phyloP scores from a whole-genome alignment of 1,140 invertebrate genomes.

The Babylonia areolata region DNA sequence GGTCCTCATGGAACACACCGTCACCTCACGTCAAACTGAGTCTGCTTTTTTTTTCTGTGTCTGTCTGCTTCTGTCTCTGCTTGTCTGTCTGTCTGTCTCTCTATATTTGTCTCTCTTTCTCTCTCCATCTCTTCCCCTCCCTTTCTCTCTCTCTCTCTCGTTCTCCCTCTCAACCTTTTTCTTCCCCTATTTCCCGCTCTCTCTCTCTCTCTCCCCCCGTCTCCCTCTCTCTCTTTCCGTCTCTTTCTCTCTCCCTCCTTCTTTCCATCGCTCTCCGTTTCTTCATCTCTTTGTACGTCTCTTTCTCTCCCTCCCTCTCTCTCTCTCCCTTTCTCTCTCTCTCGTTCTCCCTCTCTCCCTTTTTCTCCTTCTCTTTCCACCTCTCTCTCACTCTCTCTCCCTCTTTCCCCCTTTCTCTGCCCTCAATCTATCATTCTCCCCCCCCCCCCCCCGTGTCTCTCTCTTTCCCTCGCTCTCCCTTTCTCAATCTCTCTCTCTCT shows the following conservation, averaged over 20 bases:
- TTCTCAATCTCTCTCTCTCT: too few species aligned
- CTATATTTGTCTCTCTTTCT: not conserved
- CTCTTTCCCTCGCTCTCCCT: too few species aligned
- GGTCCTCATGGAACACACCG: too few species aligned
- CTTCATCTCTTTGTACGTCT: not conserved
- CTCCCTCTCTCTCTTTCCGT: conserved; percentile 41
- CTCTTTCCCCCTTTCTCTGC: too few species aligned
- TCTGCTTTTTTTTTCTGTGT: not conserved
- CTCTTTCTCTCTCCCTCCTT: not conserved
- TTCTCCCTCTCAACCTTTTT: not conserved
- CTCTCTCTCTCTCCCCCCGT: not conserved
- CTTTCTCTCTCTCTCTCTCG: not conserved
- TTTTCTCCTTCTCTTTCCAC: not conserved
- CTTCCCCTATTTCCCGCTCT: not conserved
- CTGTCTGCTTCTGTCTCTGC: not conserved
- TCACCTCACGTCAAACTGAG: too few species aligned
- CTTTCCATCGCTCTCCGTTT: not conserved
- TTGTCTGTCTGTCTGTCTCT: not conserved
- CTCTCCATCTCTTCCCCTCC: not conserved
- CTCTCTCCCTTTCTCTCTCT: not conserved
- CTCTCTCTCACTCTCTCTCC: too few species aligned
- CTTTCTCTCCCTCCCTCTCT: not conserved
- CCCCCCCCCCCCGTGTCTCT: too few species aligned
- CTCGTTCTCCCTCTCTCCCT: not conserved
- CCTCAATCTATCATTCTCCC: too few species aligned